Evolutionary conservation across 1,140 invertebrate species (phyloP), one percentile per base, ranked within the genome.

Genomic region (Caenorhabditis tropicalis): DNA sequence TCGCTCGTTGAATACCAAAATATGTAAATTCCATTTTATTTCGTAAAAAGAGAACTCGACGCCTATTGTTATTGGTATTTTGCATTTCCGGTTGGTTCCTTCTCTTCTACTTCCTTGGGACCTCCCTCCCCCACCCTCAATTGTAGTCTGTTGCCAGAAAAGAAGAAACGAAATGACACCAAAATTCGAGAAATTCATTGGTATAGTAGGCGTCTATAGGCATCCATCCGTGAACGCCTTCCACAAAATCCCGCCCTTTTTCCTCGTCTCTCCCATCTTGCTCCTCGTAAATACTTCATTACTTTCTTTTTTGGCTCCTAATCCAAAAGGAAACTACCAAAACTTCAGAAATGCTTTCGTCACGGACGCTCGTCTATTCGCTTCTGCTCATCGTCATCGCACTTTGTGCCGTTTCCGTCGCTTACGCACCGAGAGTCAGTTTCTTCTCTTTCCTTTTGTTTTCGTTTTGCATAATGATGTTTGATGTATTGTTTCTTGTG

Each of bases 381-480:
- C 65, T 74, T 43, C 29, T 74, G 65, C 65, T 74, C 65, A 74
- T 74, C 36, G 36, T n/a, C 65, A 74, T 74, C 36, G 65, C 36
- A 74, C 65, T 74, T 74, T 74, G 65, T 74, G 36, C 65, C 12
- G 33, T 43, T 74, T 43, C 65, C 36, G 29, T 31, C 36, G 65
- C 65, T 43, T 74, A 74, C 36, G 65, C 65, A 46, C 65, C 65
- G n/a, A 74, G 65, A 46, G 65, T 74, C n/a, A 74, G 65, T 74
- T 39, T 74, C n/a, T 19, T 43, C 36, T 65, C 19, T 33, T 60
- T 60, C 5, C 33, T 27, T 27, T 56, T 56, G 21, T 51, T 15
- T 51, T n/a, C n/a, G 12, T n/a, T 51, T 0, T 36, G 58, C 10
- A 65, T 65, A 65, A 65, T 24, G 58, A 33, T 65, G 58, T 65